A percentile compares a stretch with the other conserved stretches of the same genome.
phyloP scores from a whole-genome alignment of 1,140 invertebrate species.

The Triops longicaudatus region DNA sequence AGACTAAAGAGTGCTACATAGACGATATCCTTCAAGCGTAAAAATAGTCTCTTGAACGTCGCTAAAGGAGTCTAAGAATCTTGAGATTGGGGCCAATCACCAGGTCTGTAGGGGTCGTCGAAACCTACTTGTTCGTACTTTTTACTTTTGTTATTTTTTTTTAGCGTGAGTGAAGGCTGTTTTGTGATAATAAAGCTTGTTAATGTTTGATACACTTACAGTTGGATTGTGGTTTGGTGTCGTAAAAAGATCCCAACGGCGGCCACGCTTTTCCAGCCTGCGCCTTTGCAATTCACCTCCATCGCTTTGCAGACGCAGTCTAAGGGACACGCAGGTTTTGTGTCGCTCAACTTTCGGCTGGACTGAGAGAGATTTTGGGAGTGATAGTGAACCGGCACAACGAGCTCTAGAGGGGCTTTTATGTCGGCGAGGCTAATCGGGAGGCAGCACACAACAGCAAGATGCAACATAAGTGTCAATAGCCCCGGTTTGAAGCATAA shows the following conservation, averaged over 20 bases:
- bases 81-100: neutral
- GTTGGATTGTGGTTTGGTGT: neutral
- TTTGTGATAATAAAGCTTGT: no score
- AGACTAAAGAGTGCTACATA: neutral
- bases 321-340: neutral
- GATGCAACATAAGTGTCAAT: neutral
- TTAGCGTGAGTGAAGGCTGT: no score
- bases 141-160: no score
- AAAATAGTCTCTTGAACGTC: neutral
- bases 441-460: neutral
- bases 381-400: neutral
- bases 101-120: neutral
- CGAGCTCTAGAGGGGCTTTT: neutral
- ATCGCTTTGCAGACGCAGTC: neutral
- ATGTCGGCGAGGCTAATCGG: neutral
- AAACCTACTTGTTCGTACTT: no score
- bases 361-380: neutral
- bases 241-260: neutral
- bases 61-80: neutral
- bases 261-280: neutral
- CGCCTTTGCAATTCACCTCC: constrained; percentile 7
- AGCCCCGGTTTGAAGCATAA: neutral
- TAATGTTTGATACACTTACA: neutral
- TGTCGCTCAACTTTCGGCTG: neutral
- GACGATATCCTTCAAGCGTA: neutral